These are phyloP conservation scores for Neodiprion lecontei DNA, from an alignment of 1,140 invertebrate species.

Conservation along the genomic window DNA sequence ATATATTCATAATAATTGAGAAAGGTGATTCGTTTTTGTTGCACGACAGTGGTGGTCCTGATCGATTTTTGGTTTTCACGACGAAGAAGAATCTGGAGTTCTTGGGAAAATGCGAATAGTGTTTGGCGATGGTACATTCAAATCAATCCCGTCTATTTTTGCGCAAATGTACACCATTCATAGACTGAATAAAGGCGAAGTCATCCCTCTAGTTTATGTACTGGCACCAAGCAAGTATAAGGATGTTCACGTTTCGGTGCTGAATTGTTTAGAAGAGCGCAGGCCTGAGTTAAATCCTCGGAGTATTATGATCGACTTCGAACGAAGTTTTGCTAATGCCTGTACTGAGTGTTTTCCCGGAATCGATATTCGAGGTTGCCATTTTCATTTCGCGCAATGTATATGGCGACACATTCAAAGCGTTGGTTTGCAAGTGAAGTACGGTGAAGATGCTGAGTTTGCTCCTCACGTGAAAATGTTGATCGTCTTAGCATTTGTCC, in stretches of 20 bases:
- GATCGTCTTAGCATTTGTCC: conserved; percentile 9
- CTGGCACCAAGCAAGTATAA: background rate
- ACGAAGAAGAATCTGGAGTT: background rate
- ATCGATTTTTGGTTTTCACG: conserved; percentile 12
- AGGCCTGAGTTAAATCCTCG: background rate
- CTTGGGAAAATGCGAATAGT: conserved; percentile 5
- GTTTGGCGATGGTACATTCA: conserved; percentile 17
- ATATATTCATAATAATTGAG: background rate
- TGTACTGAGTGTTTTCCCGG: conserved; percentile 7
- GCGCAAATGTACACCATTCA: conserved; percentile 15
- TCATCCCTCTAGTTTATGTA: conserved; percentile 10
- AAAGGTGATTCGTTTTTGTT: conserved; percentile 14
- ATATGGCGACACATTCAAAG: conserved; percentile 16
- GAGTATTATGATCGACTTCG: conserved; percentile 14
- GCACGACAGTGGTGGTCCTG: conserved; percentile 13
- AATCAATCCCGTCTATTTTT: background rate
- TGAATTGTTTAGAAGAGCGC: background rate
- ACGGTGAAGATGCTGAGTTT: conserved; percentile 13
- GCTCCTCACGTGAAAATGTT: conserved; percentile 17
- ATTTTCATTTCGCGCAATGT: conserved; percentile 19
- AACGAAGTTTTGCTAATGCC: conserved; percentile 1
- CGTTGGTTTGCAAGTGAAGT: conserved; percentile 11
- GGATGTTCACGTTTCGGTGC: background rate
- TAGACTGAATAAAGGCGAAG: conserved; percentile 11
- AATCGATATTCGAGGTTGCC: conserved; percentile 3